Evolutionary conservation across 1,140 invertebrate species (phyloP).

Genomic region (Cotesia typhae): DNA sequence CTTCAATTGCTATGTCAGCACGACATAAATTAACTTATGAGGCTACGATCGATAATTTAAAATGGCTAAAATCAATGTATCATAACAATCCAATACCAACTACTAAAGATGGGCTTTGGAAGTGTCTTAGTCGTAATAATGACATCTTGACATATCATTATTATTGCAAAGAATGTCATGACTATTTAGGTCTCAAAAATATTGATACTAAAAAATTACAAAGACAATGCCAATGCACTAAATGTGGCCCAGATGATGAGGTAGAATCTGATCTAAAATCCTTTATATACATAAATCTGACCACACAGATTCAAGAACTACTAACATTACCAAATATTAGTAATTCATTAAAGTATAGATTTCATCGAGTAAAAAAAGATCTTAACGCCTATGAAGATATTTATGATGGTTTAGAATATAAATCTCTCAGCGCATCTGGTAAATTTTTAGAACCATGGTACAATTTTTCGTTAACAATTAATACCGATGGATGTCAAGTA

Average conservation of each 20-base stretch:
- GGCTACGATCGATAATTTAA: conserved; percentile 16
- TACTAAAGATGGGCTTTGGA: not conserved
- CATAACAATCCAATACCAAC: conserved; percentile 18
- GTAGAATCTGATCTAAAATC: not conserved
- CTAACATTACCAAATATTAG: not conserved
- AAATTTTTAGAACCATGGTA: too few species aligned
- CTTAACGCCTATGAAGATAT: conserved; percentile 18
- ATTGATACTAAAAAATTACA: not conserved
- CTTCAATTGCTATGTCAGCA: conserved; percentile 17
- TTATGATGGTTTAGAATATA: conserved; percentile 23
- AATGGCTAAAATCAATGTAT: conserved; percentile 13
- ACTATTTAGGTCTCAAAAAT: conserved; percentile 17
- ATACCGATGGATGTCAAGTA: too few species aligned
- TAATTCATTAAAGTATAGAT: conserved; percentile 22
- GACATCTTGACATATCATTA: conserved; percentile 16
- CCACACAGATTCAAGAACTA: conserved; percentile 27
- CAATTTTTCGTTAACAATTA: too few species aligned
- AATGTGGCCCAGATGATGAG: not conserved
- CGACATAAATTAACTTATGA: conserved; percentile 6
- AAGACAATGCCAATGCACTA: not conserved
- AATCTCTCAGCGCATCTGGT: conserved; percentile 6
- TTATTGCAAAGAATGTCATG: conserved; percentile 16
- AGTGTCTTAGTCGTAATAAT: conserved; percentile 17
- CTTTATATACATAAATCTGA: conserved; percentile 28
- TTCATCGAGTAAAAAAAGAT: conserved; percentile 25